phyloP scores from a whole-genome alignment of 2,113 vertebrate genomes.

The Jaculus jaculus region DNA sequence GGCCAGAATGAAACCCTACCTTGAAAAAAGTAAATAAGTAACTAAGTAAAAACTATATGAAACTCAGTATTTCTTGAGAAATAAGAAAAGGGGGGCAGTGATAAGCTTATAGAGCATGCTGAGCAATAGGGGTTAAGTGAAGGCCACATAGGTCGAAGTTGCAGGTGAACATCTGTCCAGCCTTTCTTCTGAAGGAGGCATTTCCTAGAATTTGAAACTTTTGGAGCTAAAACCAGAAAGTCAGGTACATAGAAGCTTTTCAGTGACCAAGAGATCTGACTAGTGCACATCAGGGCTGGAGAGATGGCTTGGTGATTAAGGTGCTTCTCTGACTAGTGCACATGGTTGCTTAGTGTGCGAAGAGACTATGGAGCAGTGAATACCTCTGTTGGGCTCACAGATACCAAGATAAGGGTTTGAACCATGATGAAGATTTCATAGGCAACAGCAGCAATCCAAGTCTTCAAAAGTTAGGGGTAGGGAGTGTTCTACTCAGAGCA shows the following conservation, averaged over 20 bases:
- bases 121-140: neutral
- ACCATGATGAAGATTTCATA: neutral
- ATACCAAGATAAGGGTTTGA: neutral
- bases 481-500: neutral
- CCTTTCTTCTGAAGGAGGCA: neutral
- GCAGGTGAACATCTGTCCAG: neutral
- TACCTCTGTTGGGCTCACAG: neutral
- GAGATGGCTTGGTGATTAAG: too few species aligned
- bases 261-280: neutral
- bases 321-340: neutral
- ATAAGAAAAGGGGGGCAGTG: neutral
- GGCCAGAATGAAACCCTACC: too few species aligned
- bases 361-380: neutral
- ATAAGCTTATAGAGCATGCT: neutral
- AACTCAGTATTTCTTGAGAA: constrained; percentile 4
- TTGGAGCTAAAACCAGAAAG: neutral
- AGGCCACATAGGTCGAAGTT: neutral
- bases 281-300: too few species aligned
- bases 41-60: too few species aligned
- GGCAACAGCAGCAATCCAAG: neutral
- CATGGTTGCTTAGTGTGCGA: neutral
- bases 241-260: neutral
- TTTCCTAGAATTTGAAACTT: neutral
- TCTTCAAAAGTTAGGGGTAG: neutral
- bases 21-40: too few species aligned